Conservation (phyloP, 1,140 invertebrate genomes). For the Drosophila setifemur region DNA sequence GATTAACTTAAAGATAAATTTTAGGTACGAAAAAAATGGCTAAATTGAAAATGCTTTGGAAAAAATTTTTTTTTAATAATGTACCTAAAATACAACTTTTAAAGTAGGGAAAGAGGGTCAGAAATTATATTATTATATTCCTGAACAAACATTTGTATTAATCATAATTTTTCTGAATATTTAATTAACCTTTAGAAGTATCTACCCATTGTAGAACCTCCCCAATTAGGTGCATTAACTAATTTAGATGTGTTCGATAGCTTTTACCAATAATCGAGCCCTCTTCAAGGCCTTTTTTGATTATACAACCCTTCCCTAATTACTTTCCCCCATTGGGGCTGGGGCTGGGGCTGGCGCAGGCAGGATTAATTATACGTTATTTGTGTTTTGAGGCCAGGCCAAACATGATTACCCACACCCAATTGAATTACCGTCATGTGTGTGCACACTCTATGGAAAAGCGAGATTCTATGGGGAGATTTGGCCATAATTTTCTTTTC, state of each 20-base stretch:
- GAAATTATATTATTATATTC: too few relatives aligned
- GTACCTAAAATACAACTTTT: too few relatives aligned
- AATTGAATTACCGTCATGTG: conserved; percentile 53
- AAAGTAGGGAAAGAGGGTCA: too few relatives aligned
- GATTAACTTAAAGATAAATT: neutral
- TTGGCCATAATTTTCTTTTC: conserved; percentile 35
- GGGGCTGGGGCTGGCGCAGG: neutral
- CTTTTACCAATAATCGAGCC: conserved; percentile 4
- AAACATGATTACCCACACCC: conserved; percentile 57
- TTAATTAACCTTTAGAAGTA: too few relatives aligned
- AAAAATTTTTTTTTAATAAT: too few relatives aligned
- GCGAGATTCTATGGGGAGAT: conserved; percentile 62
- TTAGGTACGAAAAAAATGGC: neutral
- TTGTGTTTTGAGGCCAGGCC: conserved; percentile 51
- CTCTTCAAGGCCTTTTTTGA: conserved; percentile 7
- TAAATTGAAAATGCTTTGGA: neutral
- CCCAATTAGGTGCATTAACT: conserved; percentile 9
- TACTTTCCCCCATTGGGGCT: conserved; percentile 8
- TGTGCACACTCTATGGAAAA: neutral
- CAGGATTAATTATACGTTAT: conserved; percentile 44
- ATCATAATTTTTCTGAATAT: too few relatives aligned
- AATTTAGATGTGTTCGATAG: conserved; percentile 9
- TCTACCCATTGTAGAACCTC: neutral
- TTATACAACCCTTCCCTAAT: conserved; percentile 31
- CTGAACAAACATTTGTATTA: too few relatives aligned